phyloP scores from a whole-genome alignment of 2,888 invertebrate genomes.

The Xylota segnis region DNA sequence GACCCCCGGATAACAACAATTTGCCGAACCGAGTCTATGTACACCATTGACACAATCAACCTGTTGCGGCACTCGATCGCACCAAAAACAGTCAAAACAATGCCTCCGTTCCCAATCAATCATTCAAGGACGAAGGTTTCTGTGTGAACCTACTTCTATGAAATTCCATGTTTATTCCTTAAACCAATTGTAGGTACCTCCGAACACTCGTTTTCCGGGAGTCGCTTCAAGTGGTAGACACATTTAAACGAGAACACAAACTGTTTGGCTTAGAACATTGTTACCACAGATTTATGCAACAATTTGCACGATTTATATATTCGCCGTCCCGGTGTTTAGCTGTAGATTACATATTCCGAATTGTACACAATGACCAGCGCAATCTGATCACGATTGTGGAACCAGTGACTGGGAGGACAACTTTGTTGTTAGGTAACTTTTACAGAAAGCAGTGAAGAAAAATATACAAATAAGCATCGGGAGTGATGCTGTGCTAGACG shows the following conservation, averaged over 20 bases:
- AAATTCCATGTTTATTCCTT: not conserved
- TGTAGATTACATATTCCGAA: constrained; percentile 20
- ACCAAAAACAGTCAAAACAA: no score
- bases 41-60: no score
- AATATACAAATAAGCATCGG: no score
- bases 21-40: no score
- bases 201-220: not conserved
- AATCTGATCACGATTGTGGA: constrained; percentile 40
- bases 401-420: constrained; percentile 17
- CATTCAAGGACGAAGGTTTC: no score
- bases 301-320: constrained; percentile 56
- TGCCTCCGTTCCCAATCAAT: no score
- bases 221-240: not conserved
- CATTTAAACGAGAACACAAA: constrained; percentile 29
- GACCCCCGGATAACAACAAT: no score
- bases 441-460: not conserved
- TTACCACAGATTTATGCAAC: constrained; percentile 47
- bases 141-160: no score
- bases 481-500: no score
- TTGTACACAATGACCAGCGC: constrained; percentile 36
- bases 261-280: constrained; percentile 31
- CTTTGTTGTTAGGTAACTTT: constrained; percentile 20
- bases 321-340: constrained; percentile 13
- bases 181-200: not conserved
- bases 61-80: no score